Evolutionary conservation across 2,888 invertebrate genomes (phyloP).

Genomic region (Cerceris rybyensis): DNA sequence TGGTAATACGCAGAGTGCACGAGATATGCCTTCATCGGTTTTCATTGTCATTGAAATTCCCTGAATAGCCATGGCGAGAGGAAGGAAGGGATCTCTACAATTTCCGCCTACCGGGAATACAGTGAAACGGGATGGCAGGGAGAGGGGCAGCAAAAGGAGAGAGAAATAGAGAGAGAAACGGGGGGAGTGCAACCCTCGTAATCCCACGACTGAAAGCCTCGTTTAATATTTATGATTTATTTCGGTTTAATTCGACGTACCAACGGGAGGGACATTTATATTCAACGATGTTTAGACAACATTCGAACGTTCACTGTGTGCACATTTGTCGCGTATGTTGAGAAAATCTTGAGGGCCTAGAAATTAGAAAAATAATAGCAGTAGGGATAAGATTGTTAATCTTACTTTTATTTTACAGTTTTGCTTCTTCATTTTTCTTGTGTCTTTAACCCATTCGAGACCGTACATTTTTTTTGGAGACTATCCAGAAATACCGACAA

Average conservation of each 20-base stretch:
- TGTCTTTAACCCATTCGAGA: no score
- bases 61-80: conserved; percentile 53
- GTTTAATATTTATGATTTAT: conserved; percentile 82
- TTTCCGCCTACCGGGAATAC: conserved; percentile 69
- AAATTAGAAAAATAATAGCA: no score
- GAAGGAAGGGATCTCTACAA: conserved; percentile 74
- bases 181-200: conserved; percentile 73
- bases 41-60: conserved; percentile 79
- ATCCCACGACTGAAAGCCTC: conserved; percentile 79
- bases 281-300: conserved; percentile 49
- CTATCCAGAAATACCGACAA: no score
- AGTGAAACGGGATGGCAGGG: conserved; percentile 41
- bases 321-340: no score
- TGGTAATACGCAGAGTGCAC: conserved; percentile 44
- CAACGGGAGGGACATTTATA: conserved; percentile 76
- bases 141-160: conserved; percentile 38
- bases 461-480: no score
- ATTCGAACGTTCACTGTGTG: not conserved
- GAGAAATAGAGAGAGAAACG: conserved; percentile 27
- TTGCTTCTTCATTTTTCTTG: no score
- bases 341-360: no score
- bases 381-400: no score
- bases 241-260: conserved; percentile 81
- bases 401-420: no score
- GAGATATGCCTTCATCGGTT: conserved; percentile 44